Evolutionary conservation across 2,888 invertebrate genomes (phyloP), one percentile per base, ranked within the genome.

Genomic region (Megamerina dolium): DNA sequence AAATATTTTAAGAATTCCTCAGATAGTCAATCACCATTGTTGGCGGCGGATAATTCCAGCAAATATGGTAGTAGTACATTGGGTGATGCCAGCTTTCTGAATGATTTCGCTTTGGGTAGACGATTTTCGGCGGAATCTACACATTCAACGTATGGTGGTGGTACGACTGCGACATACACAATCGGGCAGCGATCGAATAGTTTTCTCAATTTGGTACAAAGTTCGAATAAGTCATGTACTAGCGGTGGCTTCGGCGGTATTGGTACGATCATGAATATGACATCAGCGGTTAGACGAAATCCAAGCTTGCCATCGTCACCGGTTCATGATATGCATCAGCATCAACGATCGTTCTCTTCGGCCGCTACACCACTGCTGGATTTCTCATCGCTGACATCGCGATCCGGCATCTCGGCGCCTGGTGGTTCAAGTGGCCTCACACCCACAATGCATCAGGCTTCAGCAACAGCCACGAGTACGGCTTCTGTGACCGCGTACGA

Each of bases 1-100:
- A 66, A 66, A 43, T 68, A 69, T 36, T 71, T 70, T 37, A 63
- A 65, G 36, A 66, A 64, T 51, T 67, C 68, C 13, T 76, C 82
- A 18, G 85, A 85, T 56, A 86, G 86, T 57, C 83, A 86, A 56
- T 83, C 85, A 42, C 85, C 85, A 2, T 72, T 87, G 45, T 72
- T 87, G 46, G 74, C 77, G 12, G 74, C 77, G n/a, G 81, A 80
- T 57, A 68, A 64, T 47, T 70, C 67, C 0, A 85, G 83, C 63
- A 76, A 83, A 50, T 80, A 83, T 57, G 82, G 82, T 49, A 84
- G 85, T 62, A 83, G 84, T 48, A 82, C 81, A 17, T 47, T 71
- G 9, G 82, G 81, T 1, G 82, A 82, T 58, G 80, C 79, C 23
- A 75, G 75, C 44, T 75, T 75, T 58, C 79, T 81, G 19, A 76